Evolutionary conservation across 2,113 vertebrate species (phyloP), one percentile per base, ranked within the genome.

Genomic region (Callocephalon fimbriatum): DNA sequence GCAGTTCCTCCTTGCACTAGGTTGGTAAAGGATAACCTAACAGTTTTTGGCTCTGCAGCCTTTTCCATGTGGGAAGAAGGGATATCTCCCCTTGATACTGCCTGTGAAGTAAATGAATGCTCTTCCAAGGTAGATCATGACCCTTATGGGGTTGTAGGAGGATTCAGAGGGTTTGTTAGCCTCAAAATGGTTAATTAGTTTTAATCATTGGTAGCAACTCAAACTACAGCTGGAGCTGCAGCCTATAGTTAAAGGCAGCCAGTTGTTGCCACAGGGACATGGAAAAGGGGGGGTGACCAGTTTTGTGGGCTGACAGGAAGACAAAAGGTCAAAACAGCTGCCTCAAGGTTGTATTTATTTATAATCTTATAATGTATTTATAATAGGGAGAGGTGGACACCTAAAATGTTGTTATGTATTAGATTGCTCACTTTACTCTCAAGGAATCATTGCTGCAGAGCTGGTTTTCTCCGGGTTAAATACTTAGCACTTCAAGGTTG

Each of bases 191-290:
- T 73, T 67, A 92, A 92, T 85, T 93, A 92, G 67, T 95, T 95
- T 92, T 78, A 94, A 91, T 91, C 10, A 31, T 42, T 91, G 86
- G 79, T 83, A 95, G 83, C 76, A 89, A 73, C 61, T 89, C 75
- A 56, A 90, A 74, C 77, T 86, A 74, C 65, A 95, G 63, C 65
- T 81, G 91, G 26, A 94, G 86, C 83, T 86, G 72, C 47, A 92
- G 75, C 79, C 47, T 66, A 61, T 20, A 77, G 91, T 67, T 62
- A 71, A 53, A 95, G 65, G 68, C 29, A 84, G 50, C 8, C 15
- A 44, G 75, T 40, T 84, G 63, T 35, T 88, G 50, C 48, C 88
- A 80, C 65, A 44, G 9, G 22, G 9, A 18, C 12, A 20, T 26
- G 59, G 58, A 42, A 58, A 83, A 68, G 4, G 9, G 11, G 5